Conservation (phyloP, 2,113 vertebrate genomes). For the Egretta garzetta region DNA sequence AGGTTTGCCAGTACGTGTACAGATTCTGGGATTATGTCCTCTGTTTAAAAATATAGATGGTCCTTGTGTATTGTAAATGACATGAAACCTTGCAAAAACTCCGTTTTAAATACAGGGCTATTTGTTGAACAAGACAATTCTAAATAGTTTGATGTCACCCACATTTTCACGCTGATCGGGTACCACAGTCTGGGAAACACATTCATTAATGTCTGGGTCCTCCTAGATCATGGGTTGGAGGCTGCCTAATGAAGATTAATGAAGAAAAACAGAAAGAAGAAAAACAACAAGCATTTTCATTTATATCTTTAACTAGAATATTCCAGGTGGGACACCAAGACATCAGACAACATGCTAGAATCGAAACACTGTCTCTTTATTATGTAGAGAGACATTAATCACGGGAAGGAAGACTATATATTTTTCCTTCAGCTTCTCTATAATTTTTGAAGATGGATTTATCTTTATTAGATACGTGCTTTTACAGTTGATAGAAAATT, state of each 20-base stretch:
- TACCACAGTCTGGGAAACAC: not conserved
- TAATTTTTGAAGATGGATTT: not conserved
- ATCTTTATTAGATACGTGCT: not conserved
- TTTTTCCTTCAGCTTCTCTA: not conserved
- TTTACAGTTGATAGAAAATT: not conserved
- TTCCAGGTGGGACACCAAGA: not conserved
- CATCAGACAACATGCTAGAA: not conserved
- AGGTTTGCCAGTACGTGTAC: not conserved
- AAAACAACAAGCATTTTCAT: not conserved
- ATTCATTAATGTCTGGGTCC: not conserved
- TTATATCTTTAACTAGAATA: not conserved
- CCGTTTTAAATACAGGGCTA: not conserved
- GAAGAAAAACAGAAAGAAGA: not conserved
- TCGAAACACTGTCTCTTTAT: not conserved
- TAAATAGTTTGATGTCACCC: not conserved
- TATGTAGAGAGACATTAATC: not conserved
- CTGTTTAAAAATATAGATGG: not conserved
- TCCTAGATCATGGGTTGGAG: not conserved
- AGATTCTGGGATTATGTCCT: not conserved
- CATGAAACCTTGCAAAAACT: not conserved
- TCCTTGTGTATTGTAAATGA: not conserved
- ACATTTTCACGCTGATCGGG: not conserved
- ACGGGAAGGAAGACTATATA: not conserved
- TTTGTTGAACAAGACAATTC: not conserved
- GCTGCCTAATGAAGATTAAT: not conserved